Conservation (phyloP, 2,113 vertebrate genomes). For the Pangasianodon gigas region DNA sequence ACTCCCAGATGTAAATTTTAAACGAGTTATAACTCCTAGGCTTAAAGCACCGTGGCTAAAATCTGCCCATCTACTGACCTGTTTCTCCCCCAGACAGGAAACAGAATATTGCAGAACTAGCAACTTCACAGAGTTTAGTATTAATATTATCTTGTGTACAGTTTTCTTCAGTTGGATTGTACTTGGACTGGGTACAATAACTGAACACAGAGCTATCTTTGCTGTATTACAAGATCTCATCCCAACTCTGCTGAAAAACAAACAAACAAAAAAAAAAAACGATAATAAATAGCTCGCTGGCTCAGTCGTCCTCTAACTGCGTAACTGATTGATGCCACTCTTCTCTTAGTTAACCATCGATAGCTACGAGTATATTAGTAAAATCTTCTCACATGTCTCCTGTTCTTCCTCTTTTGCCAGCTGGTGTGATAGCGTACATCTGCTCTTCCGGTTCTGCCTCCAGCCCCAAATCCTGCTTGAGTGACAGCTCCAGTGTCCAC, state of each 20-base stretch:
- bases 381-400: not conserved
- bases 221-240: not conserved
- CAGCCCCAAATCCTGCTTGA: conserved; percentile 87
- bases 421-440: conserved; percentile 95
- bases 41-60: not conserved
- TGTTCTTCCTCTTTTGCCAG: conserved; percentile 63
- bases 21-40: not conserved
- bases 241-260: too few relatives aligned
- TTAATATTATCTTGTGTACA: not conserved
- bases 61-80: not conserved
- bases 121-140: not conserved
- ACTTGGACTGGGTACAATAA: not conserved
- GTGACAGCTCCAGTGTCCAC: conserved; percentile 82
- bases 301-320: not conserved
- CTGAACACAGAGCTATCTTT: not conserved
- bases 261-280: not conserved
- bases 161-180: not conserved
- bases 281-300: not conserved
- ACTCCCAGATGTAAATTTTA: not conserved
- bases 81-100: not conserved
- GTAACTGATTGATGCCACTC: not conserved
- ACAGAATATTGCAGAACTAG: not conserved
- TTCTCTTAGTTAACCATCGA: not conserved
- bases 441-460: conserved; percentile 88
- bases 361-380: not conserved